Base-by-base conservation (phyloP, 1,140 invertebrate species). In the Hyphantria cunea region DNA sequence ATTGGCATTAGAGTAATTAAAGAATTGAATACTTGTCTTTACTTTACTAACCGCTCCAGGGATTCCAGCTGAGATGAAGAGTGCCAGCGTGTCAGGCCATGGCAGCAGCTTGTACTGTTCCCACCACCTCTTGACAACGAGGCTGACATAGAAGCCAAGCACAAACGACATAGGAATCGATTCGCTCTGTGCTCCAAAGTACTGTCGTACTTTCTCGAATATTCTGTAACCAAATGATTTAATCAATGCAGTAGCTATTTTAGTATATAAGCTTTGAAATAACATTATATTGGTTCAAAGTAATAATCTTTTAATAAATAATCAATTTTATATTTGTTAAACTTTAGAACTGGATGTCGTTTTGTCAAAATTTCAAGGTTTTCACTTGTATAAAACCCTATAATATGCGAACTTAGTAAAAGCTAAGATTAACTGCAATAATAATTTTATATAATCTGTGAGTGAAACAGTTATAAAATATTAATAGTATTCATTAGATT, bases 141-240 rank as follows among this genome's bases (percentile, higher is more conserved):
- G 92, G 68, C 94, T 96, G 41, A 98, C 97, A 90, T 98, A 98
- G 92, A 98, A 98, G 67, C 97, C 97, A 54, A 98, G 93, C 10
- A 98, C 96, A 91, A 98, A 98, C 9, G 97, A 97, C 94, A 98
- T 96, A 12, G 96, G 96, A 84, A 97, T 96, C 39, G 94, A 96
- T 74, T 97, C 96, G 74, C 94, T 95, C 77, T 96, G 95, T 70
- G 95, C 94, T 6, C 94, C 93, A 80, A 96, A 96, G 87, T 97
- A 97, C 59, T 93, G 92, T 32, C 95, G 93, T 33, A 97, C 93
- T 86, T 94, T 95, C 82, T 96, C 95, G 84, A 97, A 97, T 75
- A 95, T 92, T 79, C 96, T 97, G 93, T 52, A 10, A 15, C 32
- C 3, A 92, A 93, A 59, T 45, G 6, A 37, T 37, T 37, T 11